Percentiles rank a stretch among this genome's conserved stretches.
Conservation (phyloP, 2,113 vertebrate species). For the Menidia beryllina region DNA sequence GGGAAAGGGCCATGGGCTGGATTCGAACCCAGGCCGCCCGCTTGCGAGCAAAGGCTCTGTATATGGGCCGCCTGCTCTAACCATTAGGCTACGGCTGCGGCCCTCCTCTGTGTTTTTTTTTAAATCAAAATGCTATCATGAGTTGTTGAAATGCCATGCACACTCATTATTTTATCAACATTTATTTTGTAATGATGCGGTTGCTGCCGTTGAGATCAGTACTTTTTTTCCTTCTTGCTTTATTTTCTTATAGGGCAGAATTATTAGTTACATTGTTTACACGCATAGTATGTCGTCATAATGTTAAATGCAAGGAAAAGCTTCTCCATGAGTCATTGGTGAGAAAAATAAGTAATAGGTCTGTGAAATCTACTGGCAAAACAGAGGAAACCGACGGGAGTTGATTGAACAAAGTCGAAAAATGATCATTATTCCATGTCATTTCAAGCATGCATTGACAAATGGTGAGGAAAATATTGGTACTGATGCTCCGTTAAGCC, state of each 20-base stretch:
- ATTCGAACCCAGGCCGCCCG: too few relatives aligned
- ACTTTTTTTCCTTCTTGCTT: conserved; percentile 27
- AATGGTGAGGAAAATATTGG: conserved; percentile 48
- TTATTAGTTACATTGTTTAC: conserved; percentile 49
- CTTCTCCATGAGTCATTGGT: conserved; percentile 43
- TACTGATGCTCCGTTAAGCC: conserved; percentile 14
- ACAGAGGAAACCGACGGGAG: conserved; percentile 42
- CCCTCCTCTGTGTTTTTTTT: background rate
- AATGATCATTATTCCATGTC: conserved; percentile 62
- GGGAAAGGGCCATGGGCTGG: too few relatives aligned
- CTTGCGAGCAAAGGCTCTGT: too few relatives aligned
- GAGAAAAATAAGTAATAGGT: conserved; percentile 10
- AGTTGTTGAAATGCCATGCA: background rate
- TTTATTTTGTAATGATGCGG: conserved; percentile 14
- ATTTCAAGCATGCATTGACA: conserved; percentile 59
- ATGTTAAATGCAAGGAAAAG: conserved; percentile 31
- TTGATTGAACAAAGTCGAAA: conserved; percentile 64
- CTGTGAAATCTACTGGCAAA: conserved; percentile 46
- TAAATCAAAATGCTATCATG: background rate
- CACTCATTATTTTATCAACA: conserved; percentile 4
- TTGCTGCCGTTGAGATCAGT: conserved; percentile 26
- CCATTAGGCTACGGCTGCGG: too few relatives aligned
- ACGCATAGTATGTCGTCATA: conserved; percentile 32
- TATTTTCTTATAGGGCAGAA: conserved; percentile 30
- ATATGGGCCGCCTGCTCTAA: too few relatives aligned